phyloP scores from a whole-genome alignment of 1,140 invertebrate genomes.

The Trichonephila inaurata region DNA sequence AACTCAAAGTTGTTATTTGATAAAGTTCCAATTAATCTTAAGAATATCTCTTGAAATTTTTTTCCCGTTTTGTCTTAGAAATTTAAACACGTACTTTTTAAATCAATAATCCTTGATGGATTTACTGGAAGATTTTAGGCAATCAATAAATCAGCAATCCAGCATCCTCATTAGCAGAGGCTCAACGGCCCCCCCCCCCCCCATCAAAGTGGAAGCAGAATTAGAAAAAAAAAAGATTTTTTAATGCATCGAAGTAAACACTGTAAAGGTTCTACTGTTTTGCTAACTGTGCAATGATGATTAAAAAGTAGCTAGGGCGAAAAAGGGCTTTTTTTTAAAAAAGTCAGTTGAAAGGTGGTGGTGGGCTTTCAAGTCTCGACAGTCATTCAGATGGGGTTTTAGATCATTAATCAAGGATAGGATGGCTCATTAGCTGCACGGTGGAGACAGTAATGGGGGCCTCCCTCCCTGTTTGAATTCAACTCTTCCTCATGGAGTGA shows the following conservation, averaged over 20 bases:
- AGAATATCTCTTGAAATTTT: neutral
- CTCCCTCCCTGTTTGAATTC: neutral
- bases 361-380: neutral
- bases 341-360: slow-evolving; percentile 31
- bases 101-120: neutral
- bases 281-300: slow-evolving; percentile 43
- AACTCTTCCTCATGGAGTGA: slow-evolving; percentile 8
- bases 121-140: neutral
- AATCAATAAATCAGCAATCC: neutral
- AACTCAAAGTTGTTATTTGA: too few species aligned
- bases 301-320: slow-evolving; percentile 45
- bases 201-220: neutral
- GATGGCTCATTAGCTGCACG: slow-evolving; percentile 66
- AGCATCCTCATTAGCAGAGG: slow-evolving; percentile 30
- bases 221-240: neutral
- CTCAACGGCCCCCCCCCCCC: slow-evolving; percentile 18
- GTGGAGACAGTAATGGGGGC: slow-evolving; percentile 58
- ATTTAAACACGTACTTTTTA: neutral
- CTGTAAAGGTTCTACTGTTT: neutral
- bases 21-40: too few species aligned
- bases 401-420: slow-evolving; percentile 65
- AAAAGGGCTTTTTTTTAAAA: slow-evolving; percentile 25
- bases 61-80: neutral
- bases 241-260: neutral
- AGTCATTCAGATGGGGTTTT: slow-evolving; percentile 60